A percentile compares a stretch with the other conserved stretches of the same genome.
Conservation (phyloP, 2,888 invertebrate genomes). For the Phymatocera aterrima region DNA sequence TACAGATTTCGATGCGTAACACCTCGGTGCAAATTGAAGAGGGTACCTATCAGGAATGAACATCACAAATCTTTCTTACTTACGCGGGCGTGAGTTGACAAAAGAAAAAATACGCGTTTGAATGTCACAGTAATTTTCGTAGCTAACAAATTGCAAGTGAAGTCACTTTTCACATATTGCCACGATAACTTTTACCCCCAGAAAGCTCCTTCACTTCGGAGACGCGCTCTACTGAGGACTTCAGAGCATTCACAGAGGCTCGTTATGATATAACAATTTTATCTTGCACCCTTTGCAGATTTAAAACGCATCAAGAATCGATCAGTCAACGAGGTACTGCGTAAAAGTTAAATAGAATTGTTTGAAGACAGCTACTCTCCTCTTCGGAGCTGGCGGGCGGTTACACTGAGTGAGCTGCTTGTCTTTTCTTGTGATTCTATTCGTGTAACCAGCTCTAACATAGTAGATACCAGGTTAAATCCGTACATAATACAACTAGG, state of each 20-base stretch:
- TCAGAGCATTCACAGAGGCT: background rate
- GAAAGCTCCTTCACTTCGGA: background rate
- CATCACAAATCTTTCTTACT: background rate
- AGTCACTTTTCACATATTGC: background rate
- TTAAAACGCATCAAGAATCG: slow-evolving; percentile 24
- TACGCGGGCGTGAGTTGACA: background rate
- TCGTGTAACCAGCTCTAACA: slow-evolving; percentile 53
- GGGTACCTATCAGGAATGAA: background rate
- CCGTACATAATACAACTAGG: background rate
- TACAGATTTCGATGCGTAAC: background rate
- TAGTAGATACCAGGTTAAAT: slow-evolving; percentile 17
- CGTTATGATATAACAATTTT: background rate
- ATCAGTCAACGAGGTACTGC: slow-evolving; percentile 20
- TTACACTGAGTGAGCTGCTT: slow-evolving; percentile 53
- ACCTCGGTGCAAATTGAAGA: background rate
- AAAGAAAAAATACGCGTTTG: background rate
- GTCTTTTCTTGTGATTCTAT: slow-evolving; percentile 61
- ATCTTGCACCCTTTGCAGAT: background rate
- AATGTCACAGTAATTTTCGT: background rate
- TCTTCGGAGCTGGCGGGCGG: slow-evolving; percentile 49
- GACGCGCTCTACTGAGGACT: background rate
- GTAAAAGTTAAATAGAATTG: background rate
- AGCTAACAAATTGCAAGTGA: background rate
- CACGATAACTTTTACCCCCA: background rate
- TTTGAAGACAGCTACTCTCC: slow-evolving; percentile 24